These are phyloP conservation scores for Xestia c-nigrum DNA, from an alignment of 2,888 invertebrate genomes.

Conservation along the genomic window DNA sequence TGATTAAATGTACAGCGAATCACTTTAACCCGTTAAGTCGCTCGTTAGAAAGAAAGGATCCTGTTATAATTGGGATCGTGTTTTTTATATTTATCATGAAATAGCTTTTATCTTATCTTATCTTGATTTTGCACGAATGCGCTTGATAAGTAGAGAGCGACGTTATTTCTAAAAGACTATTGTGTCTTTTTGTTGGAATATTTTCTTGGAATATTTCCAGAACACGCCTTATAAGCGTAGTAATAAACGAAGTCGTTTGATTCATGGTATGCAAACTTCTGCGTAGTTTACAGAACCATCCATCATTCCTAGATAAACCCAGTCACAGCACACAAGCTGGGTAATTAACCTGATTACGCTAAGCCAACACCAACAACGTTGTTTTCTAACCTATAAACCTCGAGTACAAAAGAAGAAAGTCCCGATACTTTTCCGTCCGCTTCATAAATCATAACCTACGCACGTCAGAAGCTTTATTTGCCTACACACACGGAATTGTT, in stretches of 20 bases:
- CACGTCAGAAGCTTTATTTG: constrained; percentile 64
- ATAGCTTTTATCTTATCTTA: constrained; percentile 55
- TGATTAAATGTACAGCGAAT: constrained; percentile 59
- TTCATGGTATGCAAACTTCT: constrained; percentile 28
- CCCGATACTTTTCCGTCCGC: constrained; percentile 51
- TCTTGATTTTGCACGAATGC: constrained; percentile 52
- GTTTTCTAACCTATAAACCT: constrained; percentile 52
- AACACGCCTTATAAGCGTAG: constrained; percentile 1
- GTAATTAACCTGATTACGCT: constrained; percentile 46
- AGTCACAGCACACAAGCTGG: constrained; percentile 33
- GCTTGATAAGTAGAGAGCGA: constrained; percentile 30
- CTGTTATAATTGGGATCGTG: constrained; percentile 65
- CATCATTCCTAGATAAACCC: constrained; percentile 53
- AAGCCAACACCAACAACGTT: constrained; percentile 16
- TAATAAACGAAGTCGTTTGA: constrained; percentile 17
- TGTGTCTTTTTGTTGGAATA: neutral
- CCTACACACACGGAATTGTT: constrained; percentile 66
- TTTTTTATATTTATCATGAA: constrained; percentile 60
- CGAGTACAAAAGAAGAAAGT: constrained; percentile 61
- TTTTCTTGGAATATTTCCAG: constrained; percentile 15
- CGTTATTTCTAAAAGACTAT: constrained; percentile 8
- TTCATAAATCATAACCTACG: constrained; percentile 59
- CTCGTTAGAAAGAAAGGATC: constrained; percentile 58
- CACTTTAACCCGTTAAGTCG: constrained; percentile 62
- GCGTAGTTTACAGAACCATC: constrained; percentile 25